Conservation (phyloP, 2,113 vertebrate genomes). For the Dendrocopos noguchii region DNA sequence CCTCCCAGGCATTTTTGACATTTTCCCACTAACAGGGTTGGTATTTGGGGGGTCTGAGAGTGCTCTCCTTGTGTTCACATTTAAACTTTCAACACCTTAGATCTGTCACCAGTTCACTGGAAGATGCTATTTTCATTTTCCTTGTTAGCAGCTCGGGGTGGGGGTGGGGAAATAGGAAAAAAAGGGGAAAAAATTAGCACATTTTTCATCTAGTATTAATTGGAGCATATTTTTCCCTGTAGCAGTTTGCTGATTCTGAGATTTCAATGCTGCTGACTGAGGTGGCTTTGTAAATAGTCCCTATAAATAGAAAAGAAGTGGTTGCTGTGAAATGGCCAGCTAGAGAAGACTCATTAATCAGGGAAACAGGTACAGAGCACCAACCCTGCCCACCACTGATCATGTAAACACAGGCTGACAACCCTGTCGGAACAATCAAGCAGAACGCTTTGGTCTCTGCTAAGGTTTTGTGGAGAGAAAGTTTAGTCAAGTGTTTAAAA, state of each 20-base stretch:
- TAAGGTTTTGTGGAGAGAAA: neutral
- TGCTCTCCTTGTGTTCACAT: neutral
- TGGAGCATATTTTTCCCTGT: constrained; percentile 21
- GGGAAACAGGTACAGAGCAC: neutral
- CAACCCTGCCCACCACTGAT: neutral
- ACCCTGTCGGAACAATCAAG: neutral
- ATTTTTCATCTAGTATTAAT: constrained; percentile 5
- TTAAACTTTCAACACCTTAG: constrained; percentile 1
- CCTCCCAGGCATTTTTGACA: constrained; percentile 52
- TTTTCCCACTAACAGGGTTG: neutral
- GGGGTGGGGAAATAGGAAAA: too few relatives aligned
- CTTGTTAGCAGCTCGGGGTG: neutral
- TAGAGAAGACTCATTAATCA: neutral
- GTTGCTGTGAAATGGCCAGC: neutral
- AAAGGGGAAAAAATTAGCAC: neutral
- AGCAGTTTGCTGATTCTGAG: neutral
- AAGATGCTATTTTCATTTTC: constrained; percentile 26
- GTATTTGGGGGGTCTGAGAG: neutral
- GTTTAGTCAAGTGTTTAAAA: constrained; percentile 41
- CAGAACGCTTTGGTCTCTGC: neutral
- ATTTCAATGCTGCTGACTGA: neutral
- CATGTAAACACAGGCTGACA: neutral
- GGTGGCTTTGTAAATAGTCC: neutral
- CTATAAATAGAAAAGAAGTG: constrained; percentile 14
- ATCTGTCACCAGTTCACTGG: neutral